Evolutionary conservation across 2,113 vertebrate genomes (phyloP), one percentile per base, ranked within the genome.

Genomic region (Xiphophorus hellerii): DNA sequence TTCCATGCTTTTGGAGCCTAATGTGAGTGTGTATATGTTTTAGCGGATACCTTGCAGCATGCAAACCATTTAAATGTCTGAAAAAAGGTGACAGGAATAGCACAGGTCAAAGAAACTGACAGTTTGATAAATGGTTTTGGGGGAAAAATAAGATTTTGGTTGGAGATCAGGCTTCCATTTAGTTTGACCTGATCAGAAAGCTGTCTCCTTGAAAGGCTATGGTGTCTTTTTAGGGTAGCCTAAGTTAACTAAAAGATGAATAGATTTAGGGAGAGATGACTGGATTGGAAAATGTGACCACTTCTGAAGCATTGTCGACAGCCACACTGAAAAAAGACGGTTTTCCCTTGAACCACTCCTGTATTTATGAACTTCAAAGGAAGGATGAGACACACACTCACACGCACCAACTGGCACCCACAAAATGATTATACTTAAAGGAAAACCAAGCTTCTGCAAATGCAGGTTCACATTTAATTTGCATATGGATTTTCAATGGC

Each of bases 241-340:
- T 68, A 76, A 83, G 29, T 69, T 66, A 80, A 81, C 81, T 68
- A 70, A 86, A 74, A 86, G 86, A 91, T 22, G 77, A 78, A 88
- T 84, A 81, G 88, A 82, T 82, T 81, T 79, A 89, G 76, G 83
- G 84, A 91, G 72, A 89, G 84, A 87, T 76, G 83, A 83, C 85
- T 84, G 81, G 83, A 90, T 89, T 83, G 81, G 81, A 86, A 84
- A 86, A 87, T 84, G 81, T 90, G 76, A 93, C 92, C 92, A 93
- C 92, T 93, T 93, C 92, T 89, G 86, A 93, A 67, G 89, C 87
- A 92, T 92, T 92, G 92, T 93, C 84, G 84, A 92, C 92, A 88
- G 86, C 89, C 90, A 82, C 62, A 76, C 87, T 84, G 90, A 92
- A 92, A 79, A 90, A 88, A 87, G 87, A 82, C 79, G 54, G 80